Percentiles rank a stretch among this genome's conserved stretches.
Evolutionary conservation across 2,113 vertebrate species (phyloP).

Genomic region (Sorex araneus): DNA sequence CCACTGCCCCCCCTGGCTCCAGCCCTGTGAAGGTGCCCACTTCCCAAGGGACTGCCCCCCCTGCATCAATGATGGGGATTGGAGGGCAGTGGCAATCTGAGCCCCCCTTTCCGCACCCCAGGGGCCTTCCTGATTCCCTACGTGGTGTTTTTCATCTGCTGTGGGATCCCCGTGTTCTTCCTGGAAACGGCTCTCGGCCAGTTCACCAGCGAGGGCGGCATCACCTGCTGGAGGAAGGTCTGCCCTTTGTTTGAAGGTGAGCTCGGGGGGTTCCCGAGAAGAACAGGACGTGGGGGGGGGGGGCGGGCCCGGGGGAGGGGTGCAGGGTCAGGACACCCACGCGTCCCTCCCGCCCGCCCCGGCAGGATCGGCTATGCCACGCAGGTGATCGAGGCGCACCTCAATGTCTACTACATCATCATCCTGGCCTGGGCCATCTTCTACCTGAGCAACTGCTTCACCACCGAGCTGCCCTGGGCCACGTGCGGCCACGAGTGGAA

Average conservation of each 20-base stretch:
- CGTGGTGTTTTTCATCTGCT: conserved; percentile 98
- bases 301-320: too few relatives aligned
- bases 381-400: conserved; percentile 97
- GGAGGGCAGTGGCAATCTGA: not conserved
- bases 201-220: conserved; percentile 98
- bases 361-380: conserved; percentile 98
- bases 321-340: not conserved
- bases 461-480: conserved; percentile 98
- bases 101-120: conserved; percentile 80
- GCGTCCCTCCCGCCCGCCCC: not conserved
- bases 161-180: conserved; percentile 99
- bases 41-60: too few relatives aligned
- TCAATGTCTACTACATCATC: conserved; percentile 98
- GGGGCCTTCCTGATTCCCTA: conserved; percentile 99
- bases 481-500: conserved; percentile 98
- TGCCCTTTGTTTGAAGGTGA: conserved; percentile 99
- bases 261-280: too few relatives aligned
- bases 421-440: conserved; percentile 99
- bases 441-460: conserved; percentile 99
- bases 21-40: too few relatives aligned
- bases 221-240: conserved; percentile 99
- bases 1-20: too few relatives aligned
- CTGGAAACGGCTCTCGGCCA: conserved; percentile 98
- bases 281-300: too few relatives aligned
- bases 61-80: not conserved